A percentile compares a stretch with the other conserved stretches of the same genome.
Conservation (phyloP, 2,113 vertebrate species). For the Neolamprologus sp. region DNA sequence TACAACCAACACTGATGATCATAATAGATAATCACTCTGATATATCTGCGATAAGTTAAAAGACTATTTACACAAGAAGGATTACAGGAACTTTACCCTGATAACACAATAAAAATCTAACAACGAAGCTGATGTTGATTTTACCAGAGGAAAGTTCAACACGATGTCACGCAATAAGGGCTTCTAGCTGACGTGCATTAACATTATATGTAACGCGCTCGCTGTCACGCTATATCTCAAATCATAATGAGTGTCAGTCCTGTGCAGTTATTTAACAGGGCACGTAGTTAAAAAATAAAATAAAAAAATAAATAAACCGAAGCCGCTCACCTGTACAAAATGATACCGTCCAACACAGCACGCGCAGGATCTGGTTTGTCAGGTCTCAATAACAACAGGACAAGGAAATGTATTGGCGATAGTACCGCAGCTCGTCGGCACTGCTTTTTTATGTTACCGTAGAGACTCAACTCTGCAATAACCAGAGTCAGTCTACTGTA, state of each 20-base stretch:
- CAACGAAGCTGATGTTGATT: neutral
- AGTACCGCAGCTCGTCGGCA: neutral
- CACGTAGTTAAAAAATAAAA: neutral
- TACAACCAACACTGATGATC: neutral
- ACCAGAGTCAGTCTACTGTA: neutral
- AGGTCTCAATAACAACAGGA: neutral
- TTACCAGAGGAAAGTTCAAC: neutral
- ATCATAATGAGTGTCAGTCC: neutral
- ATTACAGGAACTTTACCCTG: neutral
- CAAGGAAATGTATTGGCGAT: accelerated
- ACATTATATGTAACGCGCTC: neutral
- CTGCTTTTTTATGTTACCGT: neutral
- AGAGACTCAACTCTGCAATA: neutral
- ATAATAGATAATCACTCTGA: neutral
- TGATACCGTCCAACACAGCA: neutral
- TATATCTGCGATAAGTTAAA: neutral
- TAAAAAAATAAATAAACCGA: neutral
- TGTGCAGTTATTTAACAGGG: neutral
- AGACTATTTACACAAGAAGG: neutral
- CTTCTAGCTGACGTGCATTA: accelerated
- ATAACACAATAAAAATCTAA: neutral
- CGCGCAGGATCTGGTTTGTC: neutral
- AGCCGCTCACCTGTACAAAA: neutral
- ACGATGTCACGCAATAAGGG: neutral
- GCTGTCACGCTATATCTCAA: neutral